Evolutionary conservation across 2,888 invertebrate genomes (phyloP).

Genomic region (Mystacides longicornis): DNA sequence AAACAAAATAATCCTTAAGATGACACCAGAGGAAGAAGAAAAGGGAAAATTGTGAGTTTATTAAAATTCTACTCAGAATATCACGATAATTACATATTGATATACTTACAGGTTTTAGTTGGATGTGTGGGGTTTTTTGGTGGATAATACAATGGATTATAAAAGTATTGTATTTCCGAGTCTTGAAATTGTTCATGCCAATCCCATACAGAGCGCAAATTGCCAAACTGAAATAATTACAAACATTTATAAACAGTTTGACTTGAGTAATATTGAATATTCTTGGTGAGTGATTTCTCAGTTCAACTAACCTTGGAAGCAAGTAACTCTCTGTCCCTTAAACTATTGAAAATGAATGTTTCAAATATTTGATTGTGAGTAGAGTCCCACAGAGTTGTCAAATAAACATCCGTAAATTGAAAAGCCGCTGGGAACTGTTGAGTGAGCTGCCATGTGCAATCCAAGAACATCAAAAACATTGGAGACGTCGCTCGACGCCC

Average conservation of each 20-base stretch:
- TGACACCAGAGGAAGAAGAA: neutral
- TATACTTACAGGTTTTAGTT: constrained; percentile 29
- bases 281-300: neutral
- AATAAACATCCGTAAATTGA: constrained; percentile 87
- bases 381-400: constrained; percentile 88
- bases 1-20: neutral
- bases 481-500: constrained; percentile 57
- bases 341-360: constrained; percentile 87
- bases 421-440: constrained; percentile 84
- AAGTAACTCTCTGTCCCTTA: constrained; percentile 65
- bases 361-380: constrained; percentile 83
- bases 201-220: constrained; percentile 78
- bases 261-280: neutral
- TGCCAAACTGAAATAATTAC: constrained; percentile 27
- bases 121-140: constrained; percentile 29
- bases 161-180: constrained; percentile 72
- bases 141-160: constrained; percentile 69
- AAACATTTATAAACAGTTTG: neutral
- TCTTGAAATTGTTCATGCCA: constrained; percentile 84
- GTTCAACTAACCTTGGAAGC: constrained; percentile 43
- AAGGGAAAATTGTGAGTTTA: neutral
- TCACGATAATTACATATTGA: neutral
- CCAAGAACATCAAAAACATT: constrained; percentile 83
- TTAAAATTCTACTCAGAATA: neutral
- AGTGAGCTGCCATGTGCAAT: constrained; percentile 87